phyloP scores from a whole-genome alignment of 2,113 vertebrate species.

The Lates calcarifer region DNA sequence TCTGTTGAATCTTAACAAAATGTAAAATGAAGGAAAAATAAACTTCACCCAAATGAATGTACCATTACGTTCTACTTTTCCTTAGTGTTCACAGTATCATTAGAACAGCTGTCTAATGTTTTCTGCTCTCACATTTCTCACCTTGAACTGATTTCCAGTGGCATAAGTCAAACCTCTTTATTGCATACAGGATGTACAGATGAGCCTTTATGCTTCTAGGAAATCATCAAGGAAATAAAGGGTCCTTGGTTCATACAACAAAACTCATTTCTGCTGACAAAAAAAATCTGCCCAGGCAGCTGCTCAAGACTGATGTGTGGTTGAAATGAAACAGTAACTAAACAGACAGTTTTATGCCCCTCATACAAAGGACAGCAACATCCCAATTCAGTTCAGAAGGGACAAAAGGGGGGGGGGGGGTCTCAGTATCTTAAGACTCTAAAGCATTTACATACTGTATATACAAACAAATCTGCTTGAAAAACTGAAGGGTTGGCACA shows the following conservation, averaged over 20 bases:
- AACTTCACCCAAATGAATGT: constrained; percentile 75
- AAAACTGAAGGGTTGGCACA: constrained; percentile 83
- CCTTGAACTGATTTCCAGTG: constrained; percentile 62
- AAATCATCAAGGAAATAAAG: constrained; percentile 85
- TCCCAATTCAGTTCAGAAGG: constrained; percentile 50
- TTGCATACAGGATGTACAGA: constrained; percentile 55
- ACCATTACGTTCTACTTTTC: constrained; percentile 74
- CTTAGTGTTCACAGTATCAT: constrained; percentile 86
- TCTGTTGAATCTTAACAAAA: constrained; percentile 71
- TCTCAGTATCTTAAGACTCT: constrained; percentile 76
- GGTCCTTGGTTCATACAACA: constrained; percentile 84
- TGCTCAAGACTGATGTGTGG: constrained; percentile 53
- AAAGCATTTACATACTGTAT: constrained; percentile 71
- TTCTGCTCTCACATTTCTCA: constrained; percentile 19
- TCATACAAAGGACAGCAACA: constrained; percentile 55
- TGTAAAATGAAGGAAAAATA: constrained; percentile 66
- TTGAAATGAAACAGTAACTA: constrained; percentile 52
- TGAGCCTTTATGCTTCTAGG: constrained; percentile 81
- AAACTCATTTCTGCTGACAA: constrained; percentile 55
- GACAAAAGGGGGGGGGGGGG: constrained; percentile 31
- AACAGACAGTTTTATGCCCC: constrained; percentile 50
- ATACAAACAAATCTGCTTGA: constrained; percentile 78
- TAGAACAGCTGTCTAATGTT: constrained; percentile 64
- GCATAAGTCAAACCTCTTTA: constrained; percentile 43
- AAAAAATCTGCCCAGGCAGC: constrained; percentile 39